Percentiles rank a stretch among this genome's conserved stretches.
Evolutionary conservation across 2,797 vertebrate genomes (phyloP).

Genomic region (Hoplostethus atlanticus): DNA sequence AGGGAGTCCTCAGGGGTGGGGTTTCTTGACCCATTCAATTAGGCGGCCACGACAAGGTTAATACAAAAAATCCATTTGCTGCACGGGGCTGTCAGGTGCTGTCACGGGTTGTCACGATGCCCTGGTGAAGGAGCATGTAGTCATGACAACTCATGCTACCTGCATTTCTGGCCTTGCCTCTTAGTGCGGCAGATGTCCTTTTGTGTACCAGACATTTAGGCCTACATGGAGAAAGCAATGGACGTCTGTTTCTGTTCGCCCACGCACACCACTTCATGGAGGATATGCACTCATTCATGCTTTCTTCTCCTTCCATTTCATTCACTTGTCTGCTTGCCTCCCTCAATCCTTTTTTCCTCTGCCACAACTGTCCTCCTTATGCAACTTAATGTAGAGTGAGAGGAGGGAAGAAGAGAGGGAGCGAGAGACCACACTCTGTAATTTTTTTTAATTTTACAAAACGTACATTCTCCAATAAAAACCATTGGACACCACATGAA

Average conservation of each 20-base stretch:
- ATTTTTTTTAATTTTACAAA: slow-evolving; percentile 29
- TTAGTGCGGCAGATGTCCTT: slow-evolving; percentile 13
- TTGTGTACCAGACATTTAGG: slow-evolving; percentile 3
- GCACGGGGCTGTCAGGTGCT: slow-evolving; percentile 2
- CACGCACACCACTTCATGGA: slow-evolving; percentile 13
- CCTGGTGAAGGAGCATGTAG: slow-evolving; percentile 9
- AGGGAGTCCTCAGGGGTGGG: no score
- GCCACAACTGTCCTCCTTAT: neutral
- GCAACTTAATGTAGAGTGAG: slow-evolving; percentile 24
- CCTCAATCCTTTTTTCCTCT: neutral
- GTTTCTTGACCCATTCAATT: no score
- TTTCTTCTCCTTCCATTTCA: slow-evolving; percentile 25
- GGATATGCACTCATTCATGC: slow-evolving; percentile 23
- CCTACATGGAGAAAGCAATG: slow-evolving; percentile 33
- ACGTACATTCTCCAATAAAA: slow-evolving; percentile 4
- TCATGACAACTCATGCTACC: slow-evolving; percentile 17
- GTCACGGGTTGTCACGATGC: neutral
- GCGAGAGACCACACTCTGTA: slow-evolving; percentile 31
- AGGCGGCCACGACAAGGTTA: slow-evolving; percentile 17
- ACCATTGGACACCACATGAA: slow-evolving; percentile 35
- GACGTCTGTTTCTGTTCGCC: slow-evolving; percentile 30
- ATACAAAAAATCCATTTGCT: neutral
- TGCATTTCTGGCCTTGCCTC: slow-evolving; percentile 8
- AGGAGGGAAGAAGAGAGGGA: neutral
- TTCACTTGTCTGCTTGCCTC: neutral